A percentile compares a stretch with the other conserved stretches of the same genome.
phyloP scores from a whole-genome alignment of 2,888 invertebrate genomes.

The Allolobophora icterica region DNA sequence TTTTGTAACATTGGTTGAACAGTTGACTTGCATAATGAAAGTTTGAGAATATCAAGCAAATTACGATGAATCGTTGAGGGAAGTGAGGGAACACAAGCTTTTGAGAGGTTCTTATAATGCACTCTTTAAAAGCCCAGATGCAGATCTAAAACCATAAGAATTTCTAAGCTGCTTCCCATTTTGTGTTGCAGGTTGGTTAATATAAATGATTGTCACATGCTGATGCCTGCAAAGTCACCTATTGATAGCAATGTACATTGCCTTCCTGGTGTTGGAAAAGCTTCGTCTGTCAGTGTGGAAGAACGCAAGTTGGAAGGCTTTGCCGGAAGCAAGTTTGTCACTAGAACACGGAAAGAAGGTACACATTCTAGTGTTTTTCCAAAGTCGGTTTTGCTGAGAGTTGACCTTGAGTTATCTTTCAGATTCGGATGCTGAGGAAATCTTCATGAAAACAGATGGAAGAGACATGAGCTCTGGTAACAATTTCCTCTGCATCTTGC shows the following conservation, averaged over 20 bases:
- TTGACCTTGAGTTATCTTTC: not conserved
- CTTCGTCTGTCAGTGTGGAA: not conserved
- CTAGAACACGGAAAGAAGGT: not conserved
- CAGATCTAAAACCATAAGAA: not conserved
- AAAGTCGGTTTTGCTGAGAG: not conserved
- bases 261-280: not conserved
- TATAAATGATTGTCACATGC: constrained; percentile 7
- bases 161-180: not conserved
- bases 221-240: constrained; percentile 21
- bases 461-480: not conserved
- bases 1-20: not conserved
- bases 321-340: not conserved
- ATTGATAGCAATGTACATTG: not conserved
- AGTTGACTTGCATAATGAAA: not conserved
- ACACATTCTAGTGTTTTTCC: not conserved
- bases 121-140: too few relatives aligned
- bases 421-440: not conserved
- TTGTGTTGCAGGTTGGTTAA: constrained; percentile 13
- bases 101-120: too few relatives aligned
- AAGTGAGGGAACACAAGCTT: not conserved
- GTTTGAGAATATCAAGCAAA: not conserved
- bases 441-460: not conserved
- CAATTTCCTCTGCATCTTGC: not conserved
- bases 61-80: not conserved
- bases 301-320: constrained; percentile 11